A percentile compares a stretch with the other conserved stretches of the same genome.
Evolutionary conservation across 2,113 vertebrate genomes (phyloP).

Genomic region (Monopterus albus): DNA sequence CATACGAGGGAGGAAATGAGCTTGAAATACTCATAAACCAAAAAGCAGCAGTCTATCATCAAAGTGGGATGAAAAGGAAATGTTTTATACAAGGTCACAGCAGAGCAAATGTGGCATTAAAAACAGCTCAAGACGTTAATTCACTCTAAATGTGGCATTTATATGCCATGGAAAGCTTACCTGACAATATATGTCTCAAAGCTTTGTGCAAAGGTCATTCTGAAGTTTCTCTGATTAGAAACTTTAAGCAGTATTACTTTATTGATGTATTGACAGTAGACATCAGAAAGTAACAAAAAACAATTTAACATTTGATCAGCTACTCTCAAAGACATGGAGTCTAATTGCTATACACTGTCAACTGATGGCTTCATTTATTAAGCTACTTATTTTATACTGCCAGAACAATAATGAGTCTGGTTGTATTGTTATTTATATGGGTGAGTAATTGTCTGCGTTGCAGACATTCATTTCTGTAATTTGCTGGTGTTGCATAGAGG

Average conservation of each 20-base stretch:
- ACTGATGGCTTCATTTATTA: conserved; percentile 42
- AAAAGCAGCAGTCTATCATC: conserved; percentile 77
- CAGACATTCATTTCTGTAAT: conserved; percentile 40
- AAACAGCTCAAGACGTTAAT: conserved; percentile 81
- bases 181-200: conserved; percentile 73
- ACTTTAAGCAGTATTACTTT: conserved; percentile 63
- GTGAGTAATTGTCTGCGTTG: neutral
- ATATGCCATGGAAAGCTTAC: conserved; percentile 72
- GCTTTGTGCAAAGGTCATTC: conserved; percentile 75
- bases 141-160: conserved; percentile 78
- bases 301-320: conserved; percentile 43
- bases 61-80: conserved; percentile 71
- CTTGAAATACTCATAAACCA: conserved; percentile 80
- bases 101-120: conserved; percentile 81
- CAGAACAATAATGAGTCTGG: conserved; percentile 37
- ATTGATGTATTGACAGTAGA: conserved; percentile 33
- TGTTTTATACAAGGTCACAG: conserved; percentile 79
- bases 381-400: conserved; percentile 23
- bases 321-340: conserved; percentile 13
- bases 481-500: conserved; percentile 6
- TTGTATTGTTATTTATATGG: conserved; percentile 32
- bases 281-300: conserved; percentile 17
- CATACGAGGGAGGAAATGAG: conserved; percentile 68
- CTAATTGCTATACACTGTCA: conserved; percentile 16
- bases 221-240: conserved; percentile 70